phyloP scores from a whole-genome alignment of 2,888 invertebrate species.

The Leucophora obtusa region DNA sequence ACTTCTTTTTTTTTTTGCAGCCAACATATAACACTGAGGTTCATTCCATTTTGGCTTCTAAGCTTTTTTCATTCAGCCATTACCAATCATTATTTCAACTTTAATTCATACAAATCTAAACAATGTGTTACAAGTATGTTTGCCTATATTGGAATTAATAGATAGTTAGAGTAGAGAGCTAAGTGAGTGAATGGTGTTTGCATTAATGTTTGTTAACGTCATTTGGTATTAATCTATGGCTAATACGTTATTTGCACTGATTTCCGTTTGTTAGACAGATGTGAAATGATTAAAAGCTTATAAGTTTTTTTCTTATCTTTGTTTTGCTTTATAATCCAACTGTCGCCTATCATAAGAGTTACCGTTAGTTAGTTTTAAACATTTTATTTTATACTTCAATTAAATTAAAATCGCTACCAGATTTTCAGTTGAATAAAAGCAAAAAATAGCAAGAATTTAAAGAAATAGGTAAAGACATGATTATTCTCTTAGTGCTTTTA shows the following conservation, averaged over 20 bases:
- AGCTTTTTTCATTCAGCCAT: constrained; percentile 26
- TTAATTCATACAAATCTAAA: constrained; percentile 28
- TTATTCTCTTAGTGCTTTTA: no score
- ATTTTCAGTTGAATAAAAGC: no score
- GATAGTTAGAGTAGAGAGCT: background rate
- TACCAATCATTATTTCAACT: constrained; percentile 49
- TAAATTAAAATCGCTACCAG: no score
- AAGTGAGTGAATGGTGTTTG: constrained; percentile 6
- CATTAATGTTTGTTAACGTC: constrained; percentile 17
- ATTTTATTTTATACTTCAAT: no score
- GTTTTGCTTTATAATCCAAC: background rate
- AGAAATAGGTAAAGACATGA: no score
- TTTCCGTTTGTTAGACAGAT: constrained; percentile 46
- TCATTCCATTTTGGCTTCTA: background rate
- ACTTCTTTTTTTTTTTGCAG: background rate
- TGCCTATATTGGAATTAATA: background rate
- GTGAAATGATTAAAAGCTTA: constrained; percentile 55
- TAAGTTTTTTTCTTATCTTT: background rate
- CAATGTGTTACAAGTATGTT: constrained; percentile 4
- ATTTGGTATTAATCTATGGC: constrained; percentile 38
- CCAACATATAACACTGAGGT: background rate
- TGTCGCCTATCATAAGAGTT: constrained; percentile 16
- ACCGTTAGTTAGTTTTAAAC: background rate
- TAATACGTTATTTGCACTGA: constrained; percentile 48
- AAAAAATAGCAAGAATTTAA: no score